Evolutionary conservation across 2,797 vertebrate species (phyloP), one percentile per base, ranked within the genome.

Genomic region (Pangasius djambal): DNA sequence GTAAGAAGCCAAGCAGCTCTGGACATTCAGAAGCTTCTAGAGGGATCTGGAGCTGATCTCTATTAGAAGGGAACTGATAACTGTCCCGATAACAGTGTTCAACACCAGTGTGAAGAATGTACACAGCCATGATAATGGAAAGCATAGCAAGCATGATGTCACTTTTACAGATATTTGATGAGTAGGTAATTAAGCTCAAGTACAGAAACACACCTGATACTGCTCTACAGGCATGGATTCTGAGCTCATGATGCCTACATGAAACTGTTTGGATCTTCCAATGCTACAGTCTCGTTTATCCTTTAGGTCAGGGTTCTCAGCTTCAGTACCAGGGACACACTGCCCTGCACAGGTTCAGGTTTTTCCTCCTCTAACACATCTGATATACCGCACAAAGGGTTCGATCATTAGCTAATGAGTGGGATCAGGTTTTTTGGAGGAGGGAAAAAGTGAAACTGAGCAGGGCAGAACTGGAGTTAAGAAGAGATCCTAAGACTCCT

Each of bases 331-430:
- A 70, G 63, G 65, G n/a, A 52, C 65, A 67, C n/a, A 12, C 5
- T 67, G 82, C 82, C 44, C 61, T 34, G 31, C 65, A 69, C 40
- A 55, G 63, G 65, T 70, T 85, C 83, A 70, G 15, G 59, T 83
- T 85, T 70, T 85, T 55, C 83, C 65, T 70, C 48, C 9, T 52
- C 8, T 22, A 70, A 69, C 48, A 48, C 82, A 70, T 13, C 55
- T 85, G 83, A 85, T 85, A 70, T 70, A 85, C 59, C 10, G 1
- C 65, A 55, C 65, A 70, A 85, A 55, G 31, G 18, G 9, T 52
- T 85, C 37, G 65, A 55, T 55, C 83, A 85, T 85, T 85, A 85
- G 83, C 83, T 85, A 70, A 85, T 70, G 65, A 70, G 83, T 55
- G 83, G 83, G 83, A 85, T 85, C 83, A 16, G n/a, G 83, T 85